These are phyloP conservation scores for Tenodera sinensis DNA, from an alignment of 2,888 invertebrate genomes.

Conservation along the genomic window DNA sequence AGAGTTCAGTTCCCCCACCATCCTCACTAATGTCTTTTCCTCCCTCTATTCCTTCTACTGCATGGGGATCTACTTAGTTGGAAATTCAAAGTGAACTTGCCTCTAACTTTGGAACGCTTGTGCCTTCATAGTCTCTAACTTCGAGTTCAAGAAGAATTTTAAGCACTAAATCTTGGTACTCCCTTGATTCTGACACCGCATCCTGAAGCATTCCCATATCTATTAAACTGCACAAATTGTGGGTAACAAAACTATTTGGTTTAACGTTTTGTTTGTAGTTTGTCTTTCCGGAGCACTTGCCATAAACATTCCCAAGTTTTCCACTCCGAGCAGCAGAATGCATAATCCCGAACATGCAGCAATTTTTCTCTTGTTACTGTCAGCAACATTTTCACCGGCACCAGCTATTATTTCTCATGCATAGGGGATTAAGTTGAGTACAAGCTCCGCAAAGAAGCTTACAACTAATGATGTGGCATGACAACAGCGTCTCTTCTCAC, in stretches of 20 bases:
- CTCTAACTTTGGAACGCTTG: background rate
- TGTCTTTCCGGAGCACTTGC: background rate
- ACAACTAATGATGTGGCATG: too few species aligned
- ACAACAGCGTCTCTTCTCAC: too few species aligned
- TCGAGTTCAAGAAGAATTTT: background rate
- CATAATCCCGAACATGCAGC: background rate
- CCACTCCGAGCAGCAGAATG: background rate
- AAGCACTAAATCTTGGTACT: background rate
- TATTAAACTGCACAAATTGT: background rate
- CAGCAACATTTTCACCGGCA: background rate
- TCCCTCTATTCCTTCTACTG: background rate
- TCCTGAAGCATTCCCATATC: background rate
- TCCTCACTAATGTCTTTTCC: background rate
- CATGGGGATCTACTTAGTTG: background rate
- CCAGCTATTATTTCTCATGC: background rate
- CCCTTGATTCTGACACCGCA: background rate
- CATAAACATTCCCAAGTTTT: background rate
- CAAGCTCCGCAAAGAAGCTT: background rate
- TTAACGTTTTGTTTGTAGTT: background rate
- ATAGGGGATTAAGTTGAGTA: background rate
- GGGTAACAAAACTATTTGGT: background rate
- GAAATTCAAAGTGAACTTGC: background rate
- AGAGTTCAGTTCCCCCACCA: too few species aligned
- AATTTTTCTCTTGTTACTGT: background rate
- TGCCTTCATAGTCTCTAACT: background rate